phyloP scores from a whole-genome alignment of 2,888 invertebrate species.

The Luperina nickerlii region DNA sequence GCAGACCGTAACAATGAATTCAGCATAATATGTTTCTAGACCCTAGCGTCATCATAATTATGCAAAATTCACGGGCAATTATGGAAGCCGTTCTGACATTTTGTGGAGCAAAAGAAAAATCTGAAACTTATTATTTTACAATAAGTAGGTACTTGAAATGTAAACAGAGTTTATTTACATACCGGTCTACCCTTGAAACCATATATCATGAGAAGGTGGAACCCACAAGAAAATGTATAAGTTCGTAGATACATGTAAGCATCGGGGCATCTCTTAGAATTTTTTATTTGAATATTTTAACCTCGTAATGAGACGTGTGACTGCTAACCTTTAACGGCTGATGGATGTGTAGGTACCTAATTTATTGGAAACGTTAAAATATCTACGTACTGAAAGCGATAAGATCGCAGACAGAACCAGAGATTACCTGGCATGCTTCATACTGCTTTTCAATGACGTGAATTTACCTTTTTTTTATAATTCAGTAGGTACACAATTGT shows the following conservation, averaged over 20 bases:
- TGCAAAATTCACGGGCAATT: too few relatives aligned
- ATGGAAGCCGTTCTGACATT: neutral
- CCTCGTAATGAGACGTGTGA: slow-evolving; percentile 18
- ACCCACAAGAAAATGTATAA: slow-evolving; percentile 36
- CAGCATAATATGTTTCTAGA: too few relatives aligned
- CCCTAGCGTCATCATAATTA: too few relatives aligned
- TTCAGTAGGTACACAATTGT: slow-evolving; percentile 20
- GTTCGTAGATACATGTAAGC: slow-evolving; percentile 20
- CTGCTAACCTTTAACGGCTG: slow-evolving; percentile 24
- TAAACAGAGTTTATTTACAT: neutral
- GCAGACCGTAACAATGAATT: too few relatives aligned
- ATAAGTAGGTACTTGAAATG: neutral
- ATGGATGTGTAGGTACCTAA: slow-evolving; percentile 11
- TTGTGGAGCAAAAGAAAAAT: neutral
- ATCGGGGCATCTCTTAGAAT: slow-evolving; percentile 10
- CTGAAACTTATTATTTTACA: neutral
- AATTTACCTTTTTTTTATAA: slow-evolving; percentile 16
- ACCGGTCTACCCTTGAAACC: neutral
- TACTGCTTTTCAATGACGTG: slow-evolving; percentile 25
- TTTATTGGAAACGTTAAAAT: slow-evolving; percentile 49
- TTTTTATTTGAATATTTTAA: slow-evolving; percentile 19
- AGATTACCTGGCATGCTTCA: slow-evolving; percentile 19
- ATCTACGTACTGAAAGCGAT: slow-evolving; percentile 36
- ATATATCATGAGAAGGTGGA: slow-evolving; percentile 36
- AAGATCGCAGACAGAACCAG: slow-evolving; percentile 26